Conservation (phyloP, 2,888 invertebrate genomes). For the Mythimna albipuncta region DNA sequence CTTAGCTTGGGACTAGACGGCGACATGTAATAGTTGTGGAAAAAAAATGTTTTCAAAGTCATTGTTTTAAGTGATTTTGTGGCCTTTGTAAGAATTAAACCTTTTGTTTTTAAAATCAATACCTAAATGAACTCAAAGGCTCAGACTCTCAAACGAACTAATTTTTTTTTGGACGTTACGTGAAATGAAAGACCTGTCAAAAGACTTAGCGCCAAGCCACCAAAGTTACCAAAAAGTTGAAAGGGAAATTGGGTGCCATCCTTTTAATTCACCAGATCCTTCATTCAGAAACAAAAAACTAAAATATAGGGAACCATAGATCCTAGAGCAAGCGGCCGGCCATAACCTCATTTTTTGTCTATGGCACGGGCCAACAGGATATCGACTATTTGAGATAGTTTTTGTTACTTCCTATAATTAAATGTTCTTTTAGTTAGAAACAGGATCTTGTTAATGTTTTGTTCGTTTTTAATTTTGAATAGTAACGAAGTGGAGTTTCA, state of each 20-base stretch:
- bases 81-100: too few species aligned
- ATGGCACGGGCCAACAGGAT: slow-evolving; percentile 69
- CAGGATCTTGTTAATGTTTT: slow-evolving; percentile 27
- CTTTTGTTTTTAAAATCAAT: neutral
- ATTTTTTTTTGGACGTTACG: neutral
- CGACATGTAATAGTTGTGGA: too few species aligned
- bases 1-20: too few species aligned
- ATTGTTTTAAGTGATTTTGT: too few species aligned
- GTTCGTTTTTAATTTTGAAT: slow-evolving; percentile 10
- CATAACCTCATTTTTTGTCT: slow-evolving; percentile 61
- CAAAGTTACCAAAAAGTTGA: neutral
- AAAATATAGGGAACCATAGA: slow-evolving; percentile 56
- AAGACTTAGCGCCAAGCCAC: neutral
- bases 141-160: neutral
- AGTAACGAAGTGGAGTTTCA: neutral
- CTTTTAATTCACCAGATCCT: slow-evolving; percentile 10
- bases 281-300: slow-evolving; percentile 33
- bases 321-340: slow-evolving; percentile 55
- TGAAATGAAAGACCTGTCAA: neutral
- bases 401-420: slow-evolving; percentile 62
- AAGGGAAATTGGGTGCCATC: neutral
- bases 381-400: slow-evolving; percentile 57
- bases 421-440: slow-evolving; percentile 37
- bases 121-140: neutral
- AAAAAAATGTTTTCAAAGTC: too few species aligned